phyloP scores from a whole-genome alignment of 2,797 vertebrate genomes.

The Babyrousa celebensis region DNA sequence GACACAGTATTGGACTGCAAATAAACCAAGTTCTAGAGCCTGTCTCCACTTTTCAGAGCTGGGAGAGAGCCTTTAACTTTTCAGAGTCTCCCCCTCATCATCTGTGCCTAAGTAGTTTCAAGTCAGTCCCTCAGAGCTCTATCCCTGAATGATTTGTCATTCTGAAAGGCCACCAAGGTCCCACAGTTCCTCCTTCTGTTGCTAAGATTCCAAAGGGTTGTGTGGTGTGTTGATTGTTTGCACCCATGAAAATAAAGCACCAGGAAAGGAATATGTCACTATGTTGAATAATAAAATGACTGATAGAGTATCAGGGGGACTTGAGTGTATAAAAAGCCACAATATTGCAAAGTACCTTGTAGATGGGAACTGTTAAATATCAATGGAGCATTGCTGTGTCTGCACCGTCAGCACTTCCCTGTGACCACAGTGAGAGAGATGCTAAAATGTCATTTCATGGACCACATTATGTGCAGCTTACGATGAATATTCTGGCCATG shows the following conservation, averaged over 20 bases:
- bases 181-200: conserved; percentile 49
- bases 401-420: conserved; percentile 88
- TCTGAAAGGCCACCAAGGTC: conserved; percentile 24
- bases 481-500: conserved; percentile 87
- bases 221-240: conserved; percentile 72
- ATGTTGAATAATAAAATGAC: conserved; percentile 74
- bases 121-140: not conserved
- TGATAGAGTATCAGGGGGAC: conserved; percentile 80
- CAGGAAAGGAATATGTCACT: conserved; percentile 55
- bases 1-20: not conserved
- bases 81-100: not conserved
- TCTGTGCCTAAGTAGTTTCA: not conserved
- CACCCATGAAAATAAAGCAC: conserved; percentile 70
- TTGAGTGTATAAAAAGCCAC: conserved; percentile 84
- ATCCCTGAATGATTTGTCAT: not conserved
- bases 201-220: conserved; percentile 49
- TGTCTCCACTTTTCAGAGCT: not conserved
- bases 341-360: conserved; percentile 67
- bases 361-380: conserved; percentile 87
- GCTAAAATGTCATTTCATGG: conserved; percentile 90
- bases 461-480: conserved; percentile 88
- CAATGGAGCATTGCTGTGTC: conserved; percentile 88
- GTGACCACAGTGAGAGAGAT: conserved; percentile 84
- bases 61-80: not conserved
- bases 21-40: not conserved